phyloP scores from a whole-genome alignment of 2,888 invertebrate genomes.

The Harmothoe impar region DNA sequence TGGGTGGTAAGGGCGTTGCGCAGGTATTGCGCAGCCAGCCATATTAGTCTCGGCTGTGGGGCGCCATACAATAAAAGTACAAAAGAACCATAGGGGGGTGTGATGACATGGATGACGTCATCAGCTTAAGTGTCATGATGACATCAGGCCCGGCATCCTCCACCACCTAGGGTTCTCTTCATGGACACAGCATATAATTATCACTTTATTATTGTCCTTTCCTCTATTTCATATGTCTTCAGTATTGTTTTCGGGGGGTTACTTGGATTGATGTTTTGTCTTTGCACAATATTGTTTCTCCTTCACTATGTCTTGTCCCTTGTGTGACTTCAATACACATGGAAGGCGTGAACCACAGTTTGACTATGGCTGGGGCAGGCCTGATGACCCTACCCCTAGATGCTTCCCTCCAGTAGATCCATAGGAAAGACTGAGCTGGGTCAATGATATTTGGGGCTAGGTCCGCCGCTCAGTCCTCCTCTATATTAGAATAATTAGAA shows the following conservation, averaged over 20 bases:
- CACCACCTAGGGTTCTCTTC: background rate
- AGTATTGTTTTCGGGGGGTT: constrained; percentile 2
- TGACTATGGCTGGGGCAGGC: constrained; percentile 17
- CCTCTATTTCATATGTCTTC: constrained; percentile 24
- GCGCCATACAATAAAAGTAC: constrained; percentile 1
- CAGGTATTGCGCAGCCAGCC: background rate
- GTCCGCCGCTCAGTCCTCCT: constrained; percentile 8
- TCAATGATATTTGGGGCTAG: constrained; percentile 45
- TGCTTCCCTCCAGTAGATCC: background rate
- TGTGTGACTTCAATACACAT: background rate
- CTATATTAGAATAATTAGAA: constrained; percentile 26
- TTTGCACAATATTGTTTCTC: background rate
- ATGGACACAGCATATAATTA: background rate
- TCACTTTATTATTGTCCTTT: background rate
- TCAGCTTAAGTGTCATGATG: constrained; percentile 11
- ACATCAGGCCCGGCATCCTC: constrained; percentile 1
- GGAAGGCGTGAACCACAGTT: constrained; percentile 34
- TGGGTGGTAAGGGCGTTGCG: constrained; percentile 22
- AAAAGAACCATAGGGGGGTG: constrained; percentile 24
- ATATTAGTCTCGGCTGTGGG: background rate
- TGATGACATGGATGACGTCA: constrained; percentile 40
- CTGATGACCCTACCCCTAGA: background rate
- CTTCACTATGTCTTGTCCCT: background rate
- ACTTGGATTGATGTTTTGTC: background rate
- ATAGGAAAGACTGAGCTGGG: constrained; percentile 27